Percentiles rank a stretch among this genome's conserved stretches.
Conservation (phyloP, 2,888 invertebrate species). For the Ormyrus rosae region DNA sequence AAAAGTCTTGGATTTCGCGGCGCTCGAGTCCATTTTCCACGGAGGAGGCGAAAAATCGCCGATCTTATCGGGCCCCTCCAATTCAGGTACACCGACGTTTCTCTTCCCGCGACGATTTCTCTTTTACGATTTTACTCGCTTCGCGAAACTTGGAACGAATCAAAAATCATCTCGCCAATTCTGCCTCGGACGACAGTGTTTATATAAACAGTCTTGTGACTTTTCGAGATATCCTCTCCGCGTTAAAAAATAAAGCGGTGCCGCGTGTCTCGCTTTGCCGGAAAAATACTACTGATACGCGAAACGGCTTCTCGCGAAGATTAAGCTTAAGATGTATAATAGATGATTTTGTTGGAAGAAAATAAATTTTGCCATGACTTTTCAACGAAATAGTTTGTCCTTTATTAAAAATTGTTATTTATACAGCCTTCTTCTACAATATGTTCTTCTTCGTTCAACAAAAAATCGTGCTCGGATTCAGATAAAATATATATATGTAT, state of each 20-base stretch:
- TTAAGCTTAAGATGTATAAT: not conserved
- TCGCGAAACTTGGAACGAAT: not conserved
- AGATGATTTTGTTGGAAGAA: conserved; percentile 27
- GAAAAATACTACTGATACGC: conserved; percentile 55
- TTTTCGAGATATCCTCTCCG: not conserved
- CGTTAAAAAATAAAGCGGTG: not conserved
- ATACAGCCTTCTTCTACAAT: conserved; percentile 50
- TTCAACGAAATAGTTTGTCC: conserved; percentile 52
- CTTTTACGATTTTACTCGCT: not conserved
- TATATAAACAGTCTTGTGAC: no score
- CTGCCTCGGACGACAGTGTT: not conserved
- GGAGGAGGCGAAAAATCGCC: conserved; percentile 32
- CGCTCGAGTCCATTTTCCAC: conserved; percentile 7
- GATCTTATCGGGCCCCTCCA: conserved; percentile 34
- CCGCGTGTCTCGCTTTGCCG: not conserved
- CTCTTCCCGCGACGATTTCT: not conserved
- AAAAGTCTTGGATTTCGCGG: conserved; percentile 30
- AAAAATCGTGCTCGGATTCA: conserved; percentile 45
- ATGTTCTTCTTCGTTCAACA: conserved; percentile 43
- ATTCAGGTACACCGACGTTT: conserved; percentile 6
- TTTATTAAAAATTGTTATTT: conserved; percentile 57
- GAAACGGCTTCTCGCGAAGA: conserved; percentile 3
- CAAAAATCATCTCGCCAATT: not conserved
- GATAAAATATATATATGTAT: conserved; percentile 38
- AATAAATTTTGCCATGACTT: conserved; percentile 44